Evolutionary conservation across 2,113 vertebrate genomes (phyloP).

Genomic region (Misgurnus mizolepis): DNA sequence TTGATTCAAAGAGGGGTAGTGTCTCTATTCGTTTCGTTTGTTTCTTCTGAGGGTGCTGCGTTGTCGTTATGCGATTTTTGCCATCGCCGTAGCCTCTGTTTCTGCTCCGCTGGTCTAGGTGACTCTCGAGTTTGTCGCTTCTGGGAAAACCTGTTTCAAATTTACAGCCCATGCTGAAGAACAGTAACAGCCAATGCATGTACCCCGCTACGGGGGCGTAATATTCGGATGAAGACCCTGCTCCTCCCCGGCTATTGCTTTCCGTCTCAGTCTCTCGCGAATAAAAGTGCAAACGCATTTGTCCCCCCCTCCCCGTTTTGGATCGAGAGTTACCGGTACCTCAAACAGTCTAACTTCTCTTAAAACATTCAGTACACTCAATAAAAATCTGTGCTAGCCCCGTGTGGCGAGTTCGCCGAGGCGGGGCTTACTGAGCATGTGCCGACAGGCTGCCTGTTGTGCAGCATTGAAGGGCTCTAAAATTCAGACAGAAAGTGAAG

Average conservation of each 20-base stretch:
- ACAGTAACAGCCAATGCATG: conserved; percentile 34
- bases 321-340: conserved; percentile 37
- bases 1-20: conserved; percentile 33
- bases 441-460: conserved; percentile 50
- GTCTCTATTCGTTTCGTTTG: conserved; percentile 26
- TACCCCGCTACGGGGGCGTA: background rate
- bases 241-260: conserved; percentile 36
- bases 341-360: conserved; percentile 34
- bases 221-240: conserved; percentile 29
- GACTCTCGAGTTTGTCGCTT: conserved; percentile 45
- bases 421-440: conserved; percentile 35
- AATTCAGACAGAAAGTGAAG: conserved; percentile 33
- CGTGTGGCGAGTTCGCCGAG: background rate
- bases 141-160: conserved; percentile 34
- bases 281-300: conserved; percentile 50
- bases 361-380: conserved; percentile 24
- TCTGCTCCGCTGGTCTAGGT: conserved; percentile 36
- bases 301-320: background rate
- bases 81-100: conserved; percentile 43
- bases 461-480: conserved; percentile 45
- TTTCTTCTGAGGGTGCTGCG: conserved; percentile 28
- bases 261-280: conserved; percentile 36
- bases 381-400: conserved; percentile 40
- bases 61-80: conserved; percentile 44
- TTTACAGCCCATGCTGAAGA: conserved; percentile 25